Evolutionary conservation across 2,113 vertebrate species (phyloP), one percentile per base, ranked within the genome.

Genomic region (Ascaphus truei): DNA sequence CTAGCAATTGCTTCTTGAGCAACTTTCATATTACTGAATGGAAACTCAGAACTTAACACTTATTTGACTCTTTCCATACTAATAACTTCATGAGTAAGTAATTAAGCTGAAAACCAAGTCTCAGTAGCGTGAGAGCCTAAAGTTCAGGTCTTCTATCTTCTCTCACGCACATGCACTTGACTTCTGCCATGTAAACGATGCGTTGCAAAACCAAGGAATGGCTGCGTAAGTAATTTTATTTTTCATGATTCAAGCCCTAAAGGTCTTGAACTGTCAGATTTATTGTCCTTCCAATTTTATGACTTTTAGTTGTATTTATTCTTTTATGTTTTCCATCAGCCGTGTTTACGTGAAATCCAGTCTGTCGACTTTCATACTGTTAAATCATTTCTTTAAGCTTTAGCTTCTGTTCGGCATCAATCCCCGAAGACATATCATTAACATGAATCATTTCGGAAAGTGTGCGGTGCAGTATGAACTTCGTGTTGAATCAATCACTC

Each of bases 331-430:
- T 88, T 83, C 84, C 81, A 79, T 87, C 84, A 81, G 53, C 75
- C 20, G 65, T 78, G 80, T 75, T 79, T 81, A 76, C 1, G 6
- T 81, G 79, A 60, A 71, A 73, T 48, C 41, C 68, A 56, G 76
- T 83, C 81, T 85, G 81, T 72, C 73, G 79, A 72, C 64, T 85
- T 86, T 85, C 78, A 72, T 78, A 80, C 77, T 84, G 83, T 82
- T 87, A 88, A 87, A 88, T 90, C 83, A 89, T 86, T 87, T 82
- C 31, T 85, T 91, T 83, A 88, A 89, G 85, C 83, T 80, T 85
- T 85, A 84, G 83, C 81, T 88, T 87, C 84, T 88, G 76, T 82
- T 89, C 83, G 81, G 48, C 84, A 89, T 86, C 86, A 87, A 84
- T 90, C 83, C 82, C 83, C 75, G 0, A 79, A 81, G 89, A 83